Evolutionary conservation across 2,888 invertebrate genomes (phyloP).

Genomic region (Cephalotes varians): DNA sequence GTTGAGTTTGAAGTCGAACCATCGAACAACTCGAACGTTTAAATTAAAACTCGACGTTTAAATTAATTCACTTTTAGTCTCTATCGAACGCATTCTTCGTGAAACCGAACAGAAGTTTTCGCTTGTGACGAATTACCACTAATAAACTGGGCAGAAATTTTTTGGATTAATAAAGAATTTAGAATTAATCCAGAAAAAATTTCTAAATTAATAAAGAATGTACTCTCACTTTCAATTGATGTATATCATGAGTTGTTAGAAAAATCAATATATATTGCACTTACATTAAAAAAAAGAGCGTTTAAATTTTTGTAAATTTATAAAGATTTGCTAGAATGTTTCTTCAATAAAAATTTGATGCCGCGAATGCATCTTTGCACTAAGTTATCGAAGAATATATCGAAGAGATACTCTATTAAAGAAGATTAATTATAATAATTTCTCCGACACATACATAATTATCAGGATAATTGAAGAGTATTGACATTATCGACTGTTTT

Average conservation of each 20-base stretch:
- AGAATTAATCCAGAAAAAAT: too few relatives aligned
- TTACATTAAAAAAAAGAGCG: neutral
- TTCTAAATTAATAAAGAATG: neutral
- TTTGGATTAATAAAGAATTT: neutral
- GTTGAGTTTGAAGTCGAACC: neutral
- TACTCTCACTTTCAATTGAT: neutral
- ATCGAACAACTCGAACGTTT: neutral
- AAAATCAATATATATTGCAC: neutral
- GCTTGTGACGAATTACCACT: neutral
- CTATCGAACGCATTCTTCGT: neutral
- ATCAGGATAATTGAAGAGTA: neutral
- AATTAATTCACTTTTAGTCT: neutral
- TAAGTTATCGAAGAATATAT: too few relatives aligned
- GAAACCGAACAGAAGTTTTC: neutral
- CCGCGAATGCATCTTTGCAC: too few relatives aligned
- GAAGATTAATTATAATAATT: neutral
- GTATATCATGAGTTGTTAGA: neutral
- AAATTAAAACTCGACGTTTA: neutral
- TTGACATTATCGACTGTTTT: slow-evolving; percentile 4
- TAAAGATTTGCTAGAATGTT: neutral
- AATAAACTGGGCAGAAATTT: neutral
- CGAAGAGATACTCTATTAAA: neutral
- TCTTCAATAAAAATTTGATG: neutral
- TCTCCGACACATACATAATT: neutral
- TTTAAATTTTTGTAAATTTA: slow-evolving; percentile 9